Evolutionary conservation across 2,113 vertebrate species (phyloP), one percentile per base, ranked within the genome.

Genomic region (Ceyx melanurus): DNA sequence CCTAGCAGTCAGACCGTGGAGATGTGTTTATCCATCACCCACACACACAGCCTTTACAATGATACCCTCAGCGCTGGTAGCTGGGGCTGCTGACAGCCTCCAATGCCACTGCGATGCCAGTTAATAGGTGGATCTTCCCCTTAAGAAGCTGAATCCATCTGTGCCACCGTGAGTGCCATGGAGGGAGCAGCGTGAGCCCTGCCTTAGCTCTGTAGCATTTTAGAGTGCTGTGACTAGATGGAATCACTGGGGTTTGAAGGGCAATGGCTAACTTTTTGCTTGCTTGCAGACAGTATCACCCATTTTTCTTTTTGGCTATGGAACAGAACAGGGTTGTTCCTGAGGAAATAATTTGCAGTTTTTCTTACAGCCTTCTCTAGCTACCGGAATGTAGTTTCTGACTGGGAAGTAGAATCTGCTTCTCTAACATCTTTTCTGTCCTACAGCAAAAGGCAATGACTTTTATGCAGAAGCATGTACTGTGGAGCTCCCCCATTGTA

Each of bases 141-240:
- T 57, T 86, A 67, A 92, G 91, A 89, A 73, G 70, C 29, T 2
- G 3, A 92, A 92, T 93, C 78, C 75, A 70, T 86, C 92, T 82
- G 85, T 92, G 90, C 71, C 80, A 68, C 51, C 0, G 0, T 2
- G 62, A 1, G 0, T 43, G 29, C 42, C 66, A 61, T 23, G 0
- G 0, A 31, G 16, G 51, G 17, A 60, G 73, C 15, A 2, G 33
- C 0, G 0, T 0, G 33, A 88, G 15, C n/a, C 0, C 0, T 14
- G 21, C 62, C 53, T n/a, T 6, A 6, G 29, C 48, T 79, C 45
- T 6, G 35, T 45, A 29, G 51, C 1, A 0, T 73, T 73, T 76
- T 7, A 57, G 60, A 66, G 54, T 1, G 15, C 54, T 16, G 68
- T 2, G 19, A 3, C 28, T 28, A 3, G 3, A 8, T 17, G 82